Percentiles rank a stretch among this genome's conserved stretches.
These are phyloP conservation scores for Drosophila nr. perissopoda DNA, from an alignment of 2,888 invertebrate genomes.

Conservation along the genomic window DNA sequence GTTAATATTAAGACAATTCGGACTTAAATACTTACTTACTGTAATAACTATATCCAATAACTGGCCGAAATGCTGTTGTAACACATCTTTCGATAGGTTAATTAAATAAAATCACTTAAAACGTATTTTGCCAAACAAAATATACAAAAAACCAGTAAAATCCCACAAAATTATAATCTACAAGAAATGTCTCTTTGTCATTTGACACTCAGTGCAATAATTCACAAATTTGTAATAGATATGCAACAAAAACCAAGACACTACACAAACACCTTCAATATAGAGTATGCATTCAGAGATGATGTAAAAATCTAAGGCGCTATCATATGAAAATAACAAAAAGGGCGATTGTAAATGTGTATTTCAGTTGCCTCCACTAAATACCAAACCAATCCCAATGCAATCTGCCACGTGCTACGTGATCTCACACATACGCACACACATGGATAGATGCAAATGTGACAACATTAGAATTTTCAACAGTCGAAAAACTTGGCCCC, in stretches of 20 bases:
- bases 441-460: slow-evolving; percentile 71
- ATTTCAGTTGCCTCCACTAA: slow-evolving; percentile 31
- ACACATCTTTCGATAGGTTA: background rate
- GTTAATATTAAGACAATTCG: background rate
- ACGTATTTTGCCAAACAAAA: background rate
- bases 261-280: background rate
- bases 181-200: background rate
- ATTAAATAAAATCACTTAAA: too few species aligned
- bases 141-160: background rate
- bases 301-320: slow-evolving; percentile 59
- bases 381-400: slow-evolving; percentile 53
- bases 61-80: background rate
- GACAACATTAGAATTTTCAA: slow-evolving; percentile 84
- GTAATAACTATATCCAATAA: background rate
- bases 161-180: background rate
- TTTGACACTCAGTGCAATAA: background rate
- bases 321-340: slow-evolving; percentile 66
- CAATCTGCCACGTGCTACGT: slow-evolving; percentile 79
- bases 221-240: background rate
- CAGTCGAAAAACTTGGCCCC: slow-evolving; percentile 68
- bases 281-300: slow-evolving; percentile 6
- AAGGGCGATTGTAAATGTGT: slow-evolving; percentile 40
- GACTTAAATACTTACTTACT: background rate
- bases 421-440: slow-evolving; percentile 52
- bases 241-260: background rate